Base-by-base conservation (phyloP, 1,140 invertebrate genomes). In the Pseudomyrmex concolor region DNA sequence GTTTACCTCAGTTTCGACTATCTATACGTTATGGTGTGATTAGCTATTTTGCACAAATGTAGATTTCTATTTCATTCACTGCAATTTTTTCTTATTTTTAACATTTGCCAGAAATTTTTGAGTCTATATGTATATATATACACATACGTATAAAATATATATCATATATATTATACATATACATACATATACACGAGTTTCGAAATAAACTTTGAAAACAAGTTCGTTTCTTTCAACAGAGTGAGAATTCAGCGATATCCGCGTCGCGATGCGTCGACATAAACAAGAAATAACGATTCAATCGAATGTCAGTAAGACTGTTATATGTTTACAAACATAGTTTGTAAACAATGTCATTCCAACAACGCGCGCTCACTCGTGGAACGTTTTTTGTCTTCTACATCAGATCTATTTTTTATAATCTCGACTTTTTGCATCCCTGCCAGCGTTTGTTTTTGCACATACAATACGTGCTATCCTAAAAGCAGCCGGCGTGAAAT, bases 281-380 rank as follows among this genome's bases (percentile, higher is more conserved):
- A 80, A 74, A 85, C 82, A 86, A n/a, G 51, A 12, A 15, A 54
- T 71, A 83, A 76, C 19, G 57, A n/a, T 48, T 66, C n/a, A 45
- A 62, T 25, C 51, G 17, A 48, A 7, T 34, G 71, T 54, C 55
- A 84, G 45, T 72, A 62, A 59, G 66, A 34, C 84, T 10, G 64
- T 60, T 10, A 64, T 60, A n/a, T n/a, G n/a, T n/a, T n/a, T n/a
- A n/a, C n/a, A n/a, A n/a, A 70, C 50, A 34, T 68, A 50, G 81
- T 87, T 87, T 84, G 74, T 74, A 87, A 87, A 87, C 74, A 87
- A 63, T 22, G 68, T 13, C 68, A 45, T 55, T 59, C 48, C 48
- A 8, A 2, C 45, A 9, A 48, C n/a, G 9, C 19, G 51, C 48
- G 45, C 15, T 57, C 15, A 25, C 62, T 72, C 64, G 59, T 25